Evolutionary conservation across 2,113 vertebrate genomes (phyloP).

Genomic region (Peromyscus polionotus): DNA sequence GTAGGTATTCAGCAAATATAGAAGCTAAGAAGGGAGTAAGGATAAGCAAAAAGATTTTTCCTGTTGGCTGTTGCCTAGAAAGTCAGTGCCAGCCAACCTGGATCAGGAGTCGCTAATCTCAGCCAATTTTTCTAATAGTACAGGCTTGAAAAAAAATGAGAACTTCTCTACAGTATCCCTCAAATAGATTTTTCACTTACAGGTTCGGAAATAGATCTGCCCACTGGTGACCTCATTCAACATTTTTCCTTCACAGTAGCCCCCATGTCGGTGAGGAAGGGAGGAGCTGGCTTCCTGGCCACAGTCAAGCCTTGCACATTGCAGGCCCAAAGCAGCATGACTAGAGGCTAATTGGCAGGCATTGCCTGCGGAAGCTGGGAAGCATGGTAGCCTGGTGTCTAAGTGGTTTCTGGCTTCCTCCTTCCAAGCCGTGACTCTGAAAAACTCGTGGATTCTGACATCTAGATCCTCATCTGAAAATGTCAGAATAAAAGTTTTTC

Average conservation of each 20-base stretch:
- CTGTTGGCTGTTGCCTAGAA: background rate
- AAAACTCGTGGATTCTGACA: conserved; percentile 67
- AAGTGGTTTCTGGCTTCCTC: conserved; percentile 34
- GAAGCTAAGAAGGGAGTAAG: background rate
- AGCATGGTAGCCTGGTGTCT: background rate
- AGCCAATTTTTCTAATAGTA: conserved; percentile 29
- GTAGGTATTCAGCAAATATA: conserved; percentile 1
- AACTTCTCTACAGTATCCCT: background rate
- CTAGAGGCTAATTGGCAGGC: background rate
- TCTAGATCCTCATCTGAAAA: conserved; percentile 47
- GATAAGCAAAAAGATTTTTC: background rate
- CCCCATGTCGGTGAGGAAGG: background rate
- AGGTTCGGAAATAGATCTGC: background rate
- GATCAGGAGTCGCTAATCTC: background rate
- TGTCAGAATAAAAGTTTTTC: conserved; percentile 10
- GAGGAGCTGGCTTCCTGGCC: background rate
- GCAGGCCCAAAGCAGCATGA: background rate
- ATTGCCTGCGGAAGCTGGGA: background rate
- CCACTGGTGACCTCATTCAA: background rate
- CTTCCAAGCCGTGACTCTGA: conserved; percentile 43
- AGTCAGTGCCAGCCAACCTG: background rate
- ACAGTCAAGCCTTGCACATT: background rate
- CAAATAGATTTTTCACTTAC: background rate
- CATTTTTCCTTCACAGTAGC: background rate
- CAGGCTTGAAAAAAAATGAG: background rate